Conservation (phyloP, 2,113 vertebrate species). For the Fregata magnificens region DNA sequence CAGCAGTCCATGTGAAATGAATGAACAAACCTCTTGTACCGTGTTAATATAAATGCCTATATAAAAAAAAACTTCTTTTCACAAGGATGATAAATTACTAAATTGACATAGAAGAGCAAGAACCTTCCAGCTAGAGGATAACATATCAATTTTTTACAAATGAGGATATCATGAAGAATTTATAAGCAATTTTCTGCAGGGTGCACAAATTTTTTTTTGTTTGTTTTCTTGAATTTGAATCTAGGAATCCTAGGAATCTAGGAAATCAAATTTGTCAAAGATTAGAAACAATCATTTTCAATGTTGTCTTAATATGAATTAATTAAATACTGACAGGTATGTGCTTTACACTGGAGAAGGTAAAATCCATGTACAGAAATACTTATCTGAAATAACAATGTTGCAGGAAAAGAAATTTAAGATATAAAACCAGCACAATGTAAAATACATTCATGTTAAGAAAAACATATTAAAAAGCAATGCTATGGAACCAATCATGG, state of each 20-base stretch:
- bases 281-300: background rate
- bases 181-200: background rate
- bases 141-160: background rate
- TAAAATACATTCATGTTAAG: background rate
- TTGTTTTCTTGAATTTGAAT: background rate
- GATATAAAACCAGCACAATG: background rate
- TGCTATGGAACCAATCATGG: background rate
- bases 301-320: background rate
- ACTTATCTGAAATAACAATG: background rate
- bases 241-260: background rate
- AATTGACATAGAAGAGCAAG: background rate
- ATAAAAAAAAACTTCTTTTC: background rate
- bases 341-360: background rate
- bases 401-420: background rate
- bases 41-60: background rate
- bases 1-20: background rate
- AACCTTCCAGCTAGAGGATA: background rate
- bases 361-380: background rate
- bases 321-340: background rate
- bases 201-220: background rate
- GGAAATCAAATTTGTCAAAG: background rate
- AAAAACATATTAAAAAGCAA: background rate
- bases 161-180: background rate
- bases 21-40: background rate
- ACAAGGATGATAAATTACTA: background rate